A percentile compares a stretch with the other conserved stretches of the same genome.
These are phyloP conservation scores for Takifugu flavidus DNA, from an alignment of 2,113 vertebrate genomes.

Conservation along the genomic window DNA sequence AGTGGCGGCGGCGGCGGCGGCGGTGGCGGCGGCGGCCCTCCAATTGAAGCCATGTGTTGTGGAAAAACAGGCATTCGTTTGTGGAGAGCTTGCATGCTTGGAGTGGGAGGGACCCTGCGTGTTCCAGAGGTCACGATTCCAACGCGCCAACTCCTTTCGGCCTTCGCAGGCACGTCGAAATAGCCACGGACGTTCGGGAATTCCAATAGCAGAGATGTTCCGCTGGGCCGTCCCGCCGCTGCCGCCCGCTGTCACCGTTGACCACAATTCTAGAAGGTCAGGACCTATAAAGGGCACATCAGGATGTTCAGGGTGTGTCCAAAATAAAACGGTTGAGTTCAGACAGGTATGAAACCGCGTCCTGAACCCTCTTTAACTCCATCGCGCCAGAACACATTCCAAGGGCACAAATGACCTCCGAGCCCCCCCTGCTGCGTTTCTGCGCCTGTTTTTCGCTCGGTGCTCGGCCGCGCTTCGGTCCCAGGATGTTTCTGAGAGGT, in stretches of 20 bases:
- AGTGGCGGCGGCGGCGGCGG: conserved; percentile 20
- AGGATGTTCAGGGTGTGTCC: conserved; percentile 33
- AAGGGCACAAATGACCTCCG: neutral
- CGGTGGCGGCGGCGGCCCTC: conserved; percentile 26
- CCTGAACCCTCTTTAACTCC: conserved; percentile 32
- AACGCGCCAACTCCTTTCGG: conserved; percentile 61
- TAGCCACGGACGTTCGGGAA: conserved; percentile 20
- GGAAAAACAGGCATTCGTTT: conserved; percentile 67
- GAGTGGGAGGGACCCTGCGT: conserved; percentile 63
- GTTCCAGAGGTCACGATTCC: conserved; percentile 65
- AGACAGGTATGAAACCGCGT: conserved; percentile 15
- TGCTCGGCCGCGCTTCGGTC: conserved; percentile 1
- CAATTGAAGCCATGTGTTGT: conserved; percentile 73
- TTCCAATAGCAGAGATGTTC: neutral
- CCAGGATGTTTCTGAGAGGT: conserved; percentile 17
- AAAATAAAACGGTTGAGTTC: conserved; percentile 23
- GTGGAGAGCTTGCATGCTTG: conserved; percentile 65
- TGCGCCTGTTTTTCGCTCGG: too few species aligned
- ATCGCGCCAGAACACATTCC: neutral
- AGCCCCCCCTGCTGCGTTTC: neutral
- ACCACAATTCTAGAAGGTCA: neutral
- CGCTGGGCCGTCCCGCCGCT: neutral
- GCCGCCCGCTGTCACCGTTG: conserved; percentile 8
- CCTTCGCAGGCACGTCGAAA: conserved; percentile 47
- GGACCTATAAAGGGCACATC: neutral